Base-by-base conservation (phyloP, 2,113 vertebrate genomes). In the Malurus melanocephalus region DNA sequence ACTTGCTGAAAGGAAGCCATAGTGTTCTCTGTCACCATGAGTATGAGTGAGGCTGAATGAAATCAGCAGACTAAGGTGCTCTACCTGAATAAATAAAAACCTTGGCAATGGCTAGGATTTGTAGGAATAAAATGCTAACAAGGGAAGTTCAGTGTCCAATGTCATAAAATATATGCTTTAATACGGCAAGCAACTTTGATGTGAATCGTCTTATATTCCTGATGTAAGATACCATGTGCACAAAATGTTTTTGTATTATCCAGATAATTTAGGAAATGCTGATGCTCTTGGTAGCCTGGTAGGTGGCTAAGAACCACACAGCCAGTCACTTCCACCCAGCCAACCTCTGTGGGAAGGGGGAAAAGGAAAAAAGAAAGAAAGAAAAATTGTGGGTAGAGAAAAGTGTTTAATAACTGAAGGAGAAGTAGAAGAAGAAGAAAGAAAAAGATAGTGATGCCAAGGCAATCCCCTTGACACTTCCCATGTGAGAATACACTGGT, bases 171-270 rank as follows among this genome's bases (percentile, higher is more conserved):
- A 1, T 40, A 2, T 38, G 2, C 24, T 84, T 87, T 68, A 80
- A 17, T 65, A 61, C 76, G 62, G 32, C 21, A 62, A 46, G 46
- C 60, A 71, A 28, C 5, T 49, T 66, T 62, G 12, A 62, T 74
- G 16, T 20, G 27, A 68, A 68, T 89, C 24, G 16, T 71, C 13
- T 87, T 53, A 49, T 32, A 13, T 78, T 81, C 55, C 33, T 89
- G 17, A 66, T 6, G 1, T 48, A 55, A 83, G 40, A 9, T 49
- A 11, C 0, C 0, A 49, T 57, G 23, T 61, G 49, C 38, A 56
- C 24, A 79, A 49, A 87, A 66, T 8, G 20, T 80, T 53, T 73
- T 38, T 3, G 0, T 76, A 5, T 38, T 85, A 51, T 19, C 23
- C n/a, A 46, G 15, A 42, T 76, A 81, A 30, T 11, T 46, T 76